A percentile compares a stretch with the other conserved stretches of the same genome.
Conservation (phyloP, 2,113 vertebrate genomes). For the Elgaria multicarinata region DNA sequence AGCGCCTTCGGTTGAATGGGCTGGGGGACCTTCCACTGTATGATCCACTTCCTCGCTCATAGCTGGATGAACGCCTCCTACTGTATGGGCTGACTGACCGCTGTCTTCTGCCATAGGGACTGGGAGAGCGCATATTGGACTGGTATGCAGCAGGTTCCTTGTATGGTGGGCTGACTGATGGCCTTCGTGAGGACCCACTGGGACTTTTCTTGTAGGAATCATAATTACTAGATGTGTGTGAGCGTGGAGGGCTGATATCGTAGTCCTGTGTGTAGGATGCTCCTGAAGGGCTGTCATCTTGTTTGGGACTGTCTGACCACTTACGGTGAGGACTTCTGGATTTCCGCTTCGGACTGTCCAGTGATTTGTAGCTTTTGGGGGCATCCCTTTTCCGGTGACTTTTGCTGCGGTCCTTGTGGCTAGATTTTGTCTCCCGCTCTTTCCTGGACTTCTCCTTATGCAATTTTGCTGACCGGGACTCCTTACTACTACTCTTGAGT, state of each 20-base stretch:
- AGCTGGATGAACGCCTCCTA: conserved; percentile 92
- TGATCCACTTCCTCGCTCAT: conserved; percentile 90
- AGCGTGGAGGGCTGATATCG: conserved; percentile 84
- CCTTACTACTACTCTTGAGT: conserved; percentile 84
- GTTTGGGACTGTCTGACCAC: conserved; percentile 82
- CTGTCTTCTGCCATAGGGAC: conserved; percentile 86
- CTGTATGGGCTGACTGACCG: conserved; percentile 88
- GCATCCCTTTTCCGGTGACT: conserved; percentile 90
- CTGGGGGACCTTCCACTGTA: conserved; percentile 85
- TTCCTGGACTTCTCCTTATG: conserved; percentile 88
- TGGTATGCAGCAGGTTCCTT: conserved; percentile 86
- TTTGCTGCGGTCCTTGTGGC: conserved; percentile 87
- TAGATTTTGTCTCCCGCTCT: conserved; percentile 87
- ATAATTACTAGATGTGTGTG: conserved; percentile 81
- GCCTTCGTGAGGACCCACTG: conserved; percentile 74
- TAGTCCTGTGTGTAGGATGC: conserved; percentile 83
- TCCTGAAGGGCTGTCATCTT: conserved; percentile 88
- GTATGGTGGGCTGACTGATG: conserved; percentile 88
- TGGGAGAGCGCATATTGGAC: conserved; percentile 78
- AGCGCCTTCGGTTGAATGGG: conserved; percentile 84
- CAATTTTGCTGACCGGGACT: conserved; percentile 75
- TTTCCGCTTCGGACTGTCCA: conserved; percentile 80
- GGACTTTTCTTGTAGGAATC: conserved; percentile 82
- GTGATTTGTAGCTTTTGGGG: conserved; percentile 89
- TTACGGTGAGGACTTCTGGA: conserved; percentile 88